Conservation (phyloP, 2,797 vertebrate genomes). For the Coranthus polyacanthus region DNA sequence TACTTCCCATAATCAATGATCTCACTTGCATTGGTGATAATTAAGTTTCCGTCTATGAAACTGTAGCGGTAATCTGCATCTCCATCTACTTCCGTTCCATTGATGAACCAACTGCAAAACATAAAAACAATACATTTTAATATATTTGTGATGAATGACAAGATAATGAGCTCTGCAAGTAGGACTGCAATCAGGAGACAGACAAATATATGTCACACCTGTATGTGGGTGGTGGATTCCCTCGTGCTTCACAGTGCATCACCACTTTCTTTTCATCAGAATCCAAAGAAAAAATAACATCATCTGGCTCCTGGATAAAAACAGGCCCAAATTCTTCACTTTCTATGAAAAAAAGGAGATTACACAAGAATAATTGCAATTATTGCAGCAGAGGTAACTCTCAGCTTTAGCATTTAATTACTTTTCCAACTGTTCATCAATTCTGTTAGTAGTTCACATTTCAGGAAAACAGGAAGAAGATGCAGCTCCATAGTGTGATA, state of each 20-base stretch:
- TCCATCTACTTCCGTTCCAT: conserved; percentile 89
- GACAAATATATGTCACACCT: conserved; percentile 83
- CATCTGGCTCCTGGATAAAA: conserved; percentile 93
- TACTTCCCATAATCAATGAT: conserved; percentile 90
- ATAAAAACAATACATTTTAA: conserved; percentile 39
- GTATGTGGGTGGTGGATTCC: conserved; percentile 90
- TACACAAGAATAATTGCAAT: conserved; percentile 31
- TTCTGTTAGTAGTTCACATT: conserved; percentile 20
- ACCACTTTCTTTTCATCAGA: conserved; percentile 93
- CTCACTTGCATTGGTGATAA: conserved; percentile 91
- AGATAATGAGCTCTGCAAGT: conserved; percentile 28
- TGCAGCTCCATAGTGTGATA: conserved; percentile 10
- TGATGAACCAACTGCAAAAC: conserved; percentile 91
- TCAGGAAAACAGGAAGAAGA: conserved; percentile 17
- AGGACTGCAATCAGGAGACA: conserved; percentile 20
- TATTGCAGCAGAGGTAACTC: conserved; percentile 33
- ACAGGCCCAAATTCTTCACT: conserved; percentile 92
- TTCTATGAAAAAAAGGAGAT: conserved; percentile 78
- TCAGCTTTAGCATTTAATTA: conserved; percentile 39
- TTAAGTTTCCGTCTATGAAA: conserved; percentile 90
- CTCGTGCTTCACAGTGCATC: conserved; percentile 92
- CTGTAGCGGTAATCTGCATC: conserved; percentile 91
- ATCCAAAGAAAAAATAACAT: conserved; percentile 91
- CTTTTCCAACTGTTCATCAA: conserved; percentile 27
- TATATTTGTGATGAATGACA: conserved; percentile 23